A percentile compares a stretch with the other conserved stretches of the same genome.
Conservation (phyloP, 2,888 invertebrate species). For the Melikaiella ostensackeni region DNA sequence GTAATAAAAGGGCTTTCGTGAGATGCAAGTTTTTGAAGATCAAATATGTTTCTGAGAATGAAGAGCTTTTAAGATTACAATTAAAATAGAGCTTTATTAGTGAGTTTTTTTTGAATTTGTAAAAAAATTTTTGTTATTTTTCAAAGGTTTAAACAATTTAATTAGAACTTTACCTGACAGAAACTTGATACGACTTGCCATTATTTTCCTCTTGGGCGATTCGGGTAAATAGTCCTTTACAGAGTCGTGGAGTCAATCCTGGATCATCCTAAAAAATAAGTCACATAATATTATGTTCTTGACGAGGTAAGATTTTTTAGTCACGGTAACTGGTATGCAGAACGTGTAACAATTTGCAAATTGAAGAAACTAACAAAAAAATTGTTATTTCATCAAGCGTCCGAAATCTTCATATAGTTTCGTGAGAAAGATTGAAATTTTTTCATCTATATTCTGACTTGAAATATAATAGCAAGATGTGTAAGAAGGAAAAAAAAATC, state of each 20-base stretch:
- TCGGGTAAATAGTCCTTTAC: constrained; percentile 77
- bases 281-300: too few relatives aligned
- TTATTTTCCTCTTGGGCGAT: constrained; percentile 71
- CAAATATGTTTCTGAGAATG: background rate
- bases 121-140: too few relatives aligned
- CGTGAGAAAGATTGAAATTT: too few relatives aligned
- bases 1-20: background rate
- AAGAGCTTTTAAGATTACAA: background rate
- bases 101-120: background rate
- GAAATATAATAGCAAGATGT: too few relatives aligned
- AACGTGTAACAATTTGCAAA: too few relatives aligned
- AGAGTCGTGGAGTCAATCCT: constrained; percentile 81
- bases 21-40: background rate
- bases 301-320: too few relatives aligned
- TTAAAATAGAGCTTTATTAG: constrained; percentile 49
- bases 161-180: constrained; percentile 72
- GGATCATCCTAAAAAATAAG: constrained; percentile 75
- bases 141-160: background rate
- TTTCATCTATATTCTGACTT: too few relatives aligned
- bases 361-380: too few relatives aligned
- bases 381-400: too few relatives aligned
- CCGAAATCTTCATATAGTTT: too few relatives aligned
- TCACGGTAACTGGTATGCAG: too few relatives aligned
- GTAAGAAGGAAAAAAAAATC: too few relatives aligned
- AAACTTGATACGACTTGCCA: constrained; percentile 64